Evolutionary conservation across 2,888 invertebrate genomes (phyloP).

Genomic region (Chromoteleia sp.): DNA sequence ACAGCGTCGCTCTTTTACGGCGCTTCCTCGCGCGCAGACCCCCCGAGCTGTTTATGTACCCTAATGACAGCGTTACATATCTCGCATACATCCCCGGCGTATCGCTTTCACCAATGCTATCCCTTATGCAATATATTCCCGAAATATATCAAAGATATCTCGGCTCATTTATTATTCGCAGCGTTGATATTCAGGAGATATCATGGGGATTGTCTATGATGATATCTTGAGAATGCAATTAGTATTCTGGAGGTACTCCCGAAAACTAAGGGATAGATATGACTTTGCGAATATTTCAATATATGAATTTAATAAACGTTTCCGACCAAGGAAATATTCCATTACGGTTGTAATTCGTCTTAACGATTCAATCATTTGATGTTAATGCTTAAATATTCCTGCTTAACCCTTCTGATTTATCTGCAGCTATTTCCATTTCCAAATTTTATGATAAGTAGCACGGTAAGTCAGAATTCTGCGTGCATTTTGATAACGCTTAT

Average conservation of each 20-base stretch:
- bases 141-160: constrained; percentile 63
- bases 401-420: neutral
- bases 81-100: constrained; percentile 42
- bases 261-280: constrained; percentile 61
- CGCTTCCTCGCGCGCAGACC: constrained; percentile 14
- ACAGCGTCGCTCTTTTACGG: constrained; percentile 31
- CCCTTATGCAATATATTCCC: constrained; percentile 57
- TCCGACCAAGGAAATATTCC: constrained; percentile 32
- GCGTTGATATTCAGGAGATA: constrained; percentile 63
- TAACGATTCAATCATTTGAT: constrained; percentile 38
- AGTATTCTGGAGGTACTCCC: constrained; percentile 53
- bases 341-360: constrained; percentile 47
- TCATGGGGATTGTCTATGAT: constrained; percentile 54
- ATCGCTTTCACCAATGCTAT: constrained; percentile 52
- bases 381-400: constrained; percentile 38
- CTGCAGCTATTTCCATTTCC: neutral
- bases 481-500: too few species aligned
- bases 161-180: constrained; percentile 61
- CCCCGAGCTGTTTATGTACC: constrained; percentile 37
- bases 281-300: constrained; percentile 63
- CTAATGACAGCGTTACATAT: constrained; percentile 50
- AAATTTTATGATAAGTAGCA: neutral
- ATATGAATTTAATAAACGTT: constrained; percentile 65
- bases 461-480: too few species aligned
- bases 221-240: constrained; percentile 67